Evolutionary conservation across 2,888 invertebrate genomes (phyloP).

Genomic region (Desoria tigrina): DNA sequence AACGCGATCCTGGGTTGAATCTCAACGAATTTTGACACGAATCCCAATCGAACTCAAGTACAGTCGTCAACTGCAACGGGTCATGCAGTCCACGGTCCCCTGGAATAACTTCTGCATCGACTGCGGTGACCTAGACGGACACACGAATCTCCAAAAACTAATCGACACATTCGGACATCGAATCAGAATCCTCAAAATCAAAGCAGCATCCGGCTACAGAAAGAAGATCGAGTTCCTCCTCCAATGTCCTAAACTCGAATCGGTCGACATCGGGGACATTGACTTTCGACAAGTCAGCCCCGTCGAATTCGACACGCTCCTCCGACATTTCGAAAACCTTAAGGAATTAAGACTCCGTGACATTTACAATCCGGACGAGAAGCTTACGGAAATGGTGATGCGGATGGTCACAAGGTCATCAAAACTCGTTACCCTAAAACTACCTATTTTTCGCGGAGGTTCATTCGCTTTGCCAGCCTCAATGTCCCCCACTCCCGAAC

Average conservation of each 20-base stretch:
- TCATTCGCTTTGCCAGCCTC: no score
- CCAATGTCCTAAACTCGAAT: conserved; percentile 9
- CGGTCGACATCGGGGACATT: neutral
- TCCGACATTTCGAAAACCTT: neutral
- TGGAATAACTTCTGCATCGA: conserved; percentile 18
- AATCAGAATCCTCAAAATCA: conserved; percentile 15
- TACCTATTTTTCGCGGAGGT: no score
- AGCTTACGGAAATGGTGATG: neutral
- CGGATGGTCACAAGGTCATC: no score
- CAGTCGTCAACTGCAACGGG: conserved; percentile 17
- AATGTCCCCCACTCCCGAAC: no score
- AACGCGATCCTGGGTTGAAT: conserved; percentile 13
- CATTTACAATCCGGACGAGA: neutral
- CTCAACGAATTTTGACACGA: neutral
- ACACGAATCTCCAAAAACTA: conserved; percentile 9
- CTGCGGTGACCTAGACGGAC: conserved; percentile 13
- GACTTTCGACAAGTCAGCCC: neutral
- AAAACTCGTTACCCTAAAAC: no score
- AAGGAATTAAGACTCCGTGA: neutral
- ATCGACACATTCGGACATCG: neutral
- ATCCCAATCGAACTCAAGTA: conserved; percentile 5
- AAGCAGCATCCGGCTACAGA: neutral
- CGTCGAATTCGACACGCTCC: neutral
- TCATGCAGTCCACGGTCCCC: conserved; percentile 11
- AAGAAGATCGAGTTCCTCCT: neutral